These are phyloP conservation scores for Pipra filicauda DNA, from an alignment of 2,113 vertebrate genomes.

Conservation along the genomic window DNA sequence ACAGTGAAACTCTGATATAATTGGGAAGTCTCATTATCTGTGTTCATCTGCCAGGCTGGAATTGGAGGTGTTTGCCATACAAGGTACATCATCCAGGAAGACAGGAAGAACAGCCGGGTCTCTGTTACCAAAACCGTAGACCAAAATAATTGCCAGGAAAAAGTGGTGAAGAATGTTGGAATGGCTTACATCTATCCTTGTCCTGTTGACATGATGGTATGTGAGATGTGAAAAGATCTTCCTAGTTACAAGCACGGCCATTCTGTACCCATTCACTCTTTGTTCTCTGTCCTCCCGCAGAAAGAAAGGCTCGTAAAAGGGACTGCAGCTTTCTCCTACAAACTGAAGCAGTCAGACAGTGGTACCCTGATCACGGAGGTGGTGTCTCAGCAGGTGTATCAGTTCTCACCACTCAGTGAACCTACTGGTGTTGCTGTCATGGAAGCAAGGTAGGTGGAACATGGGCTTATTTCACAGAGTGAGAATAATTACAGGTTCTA, in stretches of 20 bases:
- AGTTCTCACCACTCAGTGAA: constrained; percentile 78
- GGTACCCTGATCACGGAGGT: constrained; percentile 74
- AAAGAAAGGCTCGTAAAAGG: constrained; percentile 75
- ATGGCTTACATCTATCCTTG: constrained; percentile 73
- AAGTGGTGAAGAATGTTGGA: constrained; percentile 70
- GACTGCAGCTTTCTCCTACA: constrained; percentile 70
- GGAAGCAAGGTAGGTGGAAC: constrained; percentile 73
- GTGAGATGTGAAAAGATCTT: background rate
- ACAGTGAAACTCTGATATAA: background rate
- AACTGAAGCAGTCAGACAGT: constrained; percentile 68
- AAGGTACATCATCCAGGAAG: constrained; percentile 78
- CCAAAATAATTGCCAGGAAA: constrained; percentile 81
- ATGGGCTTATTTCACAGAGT: background rate
- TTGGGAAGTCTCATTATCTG: background rate
- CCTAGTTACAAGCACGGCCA: background rate
- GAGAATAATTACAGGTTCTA: background rate
- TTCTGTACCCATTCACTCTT: background rate
- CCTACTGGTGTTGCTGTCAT: constrained; percentile 74
- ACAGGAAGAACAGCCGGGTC: constrained; percentile 62
- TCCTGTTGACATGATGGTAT: constrained; percentile 63
- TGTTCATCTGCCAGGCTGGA: constrained; percentile 70
- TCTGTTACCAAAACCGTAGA: constrained; percentile 79
- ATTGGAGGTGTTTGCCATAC: constrained; percentile 85
- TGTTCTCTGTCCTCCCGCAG: constrained; percentile 53
- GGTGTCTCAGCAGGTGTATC: constrained; percentile 75